A percentile compares a stretch with the other conserved stretches of the same genome.
phyloP scores from a whole-genome alignment of 1,140 invertebrate genomes.

The Lerema accius region DNA sequence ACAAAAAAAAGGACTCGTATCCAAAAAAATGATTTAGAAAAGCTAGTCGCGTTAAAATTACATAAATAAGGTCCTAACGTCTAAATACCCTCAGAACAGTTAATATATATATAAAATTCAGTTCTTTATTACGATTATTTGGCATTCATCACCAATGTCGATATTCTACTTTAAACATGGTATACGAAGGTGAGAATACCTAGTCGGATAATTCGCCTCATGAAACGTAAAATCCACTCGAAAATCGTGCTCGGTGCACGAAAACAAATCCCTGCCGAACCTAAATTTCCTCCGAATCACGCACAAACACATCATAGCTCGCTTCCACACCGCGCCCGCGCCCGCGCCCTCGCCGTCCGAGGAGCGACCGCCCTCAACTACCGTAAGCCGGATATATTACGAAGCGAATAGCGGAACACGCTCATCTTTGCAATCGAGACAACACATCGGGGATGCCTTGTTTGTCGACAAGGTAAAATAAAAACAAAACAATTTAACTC shows the following conservation, averaged over 20 bases:
- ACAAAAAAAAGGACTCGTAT: constrained; percentile 36
- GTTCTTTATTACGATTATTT: constrained; percentile 83
- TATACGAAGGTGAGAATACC: constrained; percentile 76
- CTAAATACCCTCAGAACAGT: constrained; percentile 82
- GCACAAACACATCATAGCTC: constrained; percentile 46
- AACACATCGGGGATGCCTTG: neutral
- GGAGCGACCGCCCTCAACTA: constrained; percentile 27
- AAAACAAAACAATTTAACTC: too few species aligned
- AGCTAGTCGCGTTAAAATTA: constrained; percentile 62
- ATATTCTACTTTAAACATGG: constrained; percentile 75
- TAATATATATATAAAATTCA: constrained; percentile 83
- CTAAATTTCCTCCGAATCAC: constrained; percentile 73
- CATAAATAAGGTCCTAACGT: constrained; percentile 74
- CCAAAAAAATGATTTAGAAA: constrained; percentile 47
- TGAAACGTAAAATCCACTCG: constrained; percentile 66
- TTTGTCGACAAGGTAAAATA: neutral
- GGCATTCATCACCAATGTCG: constrained; percentile 79
- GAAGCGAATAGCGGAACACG: constrained; percentile 23
- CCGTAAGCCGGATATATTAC: constrained; percentile 36
- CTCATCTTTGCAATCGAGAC: constrained; percentile 16
- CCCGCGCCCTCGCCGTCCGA: constrained; percentile 38
- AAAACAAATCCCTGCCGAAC: constrained; percentile 75
- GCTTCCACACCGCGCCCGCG: constrained; percentile 24
- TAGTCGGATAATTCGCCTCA: constrained; percentile 70
- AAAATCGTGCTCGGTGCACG: constrained; percentile 47